Percentiles rank a stretch among this genome's conserved stretches.
Conservation (phyloP, 2,113 vertebrate species). For the Uria aalge region DNA sequence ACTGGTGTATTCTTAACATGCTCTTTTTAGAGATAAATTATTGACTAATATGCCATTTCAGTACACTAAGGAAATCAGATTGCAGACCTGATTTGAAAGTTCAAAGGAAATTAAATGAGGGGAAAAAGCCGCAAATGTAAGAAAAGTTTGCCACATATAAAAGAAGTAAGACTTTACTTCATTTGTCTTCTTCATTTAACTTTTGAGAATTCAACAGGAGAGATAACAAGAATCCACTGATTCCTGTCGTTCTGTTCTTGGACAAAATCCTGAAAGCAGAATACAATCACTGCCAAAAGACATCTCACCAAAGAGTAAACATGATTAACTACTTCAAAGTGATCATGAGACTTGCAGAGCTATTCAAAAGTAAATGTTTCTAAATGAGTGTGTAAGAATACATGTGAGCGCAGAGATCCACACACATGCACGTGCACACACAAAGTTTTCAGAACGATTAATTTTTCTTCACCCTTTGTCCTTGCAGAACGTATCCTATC, state of each 20-base stretch:
- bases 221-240: background rate
- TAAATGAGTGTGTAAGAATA: background rate
- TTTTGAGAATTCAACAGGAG: background rate
- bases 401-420: background rate
- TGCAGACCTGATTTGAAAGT: background rate
- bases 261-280: background rate
- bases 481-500: background rate
- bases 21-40: background rate
- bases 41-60: background rate
- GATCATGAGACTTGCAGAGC: background rate
- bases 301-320: background rate
- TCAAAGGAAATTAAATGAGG: background rate
- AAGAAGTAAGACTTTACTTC: background rate
- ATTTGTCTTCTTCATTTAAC: background rate
- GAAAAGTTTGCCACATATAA: background rate
- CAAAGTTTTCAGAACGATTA: background rate
- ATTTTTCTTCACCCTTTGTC: background rate
- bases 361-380: background rate
- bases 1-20: background rate
- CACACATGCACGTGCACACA: accelerated
- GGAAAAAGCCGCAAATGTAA: background rate
- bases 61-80: background rate
- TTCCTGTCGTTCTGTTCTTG: background rate
- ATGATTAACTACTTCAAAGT: background rate
- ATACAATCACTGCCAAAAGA: background rate